Evolutionary conservation across 2,888 invertebrate genomes (phyloP), one percentile per base, ranked within the genome.

Genomic region (Drosophila suboccidentalis): DNA sequence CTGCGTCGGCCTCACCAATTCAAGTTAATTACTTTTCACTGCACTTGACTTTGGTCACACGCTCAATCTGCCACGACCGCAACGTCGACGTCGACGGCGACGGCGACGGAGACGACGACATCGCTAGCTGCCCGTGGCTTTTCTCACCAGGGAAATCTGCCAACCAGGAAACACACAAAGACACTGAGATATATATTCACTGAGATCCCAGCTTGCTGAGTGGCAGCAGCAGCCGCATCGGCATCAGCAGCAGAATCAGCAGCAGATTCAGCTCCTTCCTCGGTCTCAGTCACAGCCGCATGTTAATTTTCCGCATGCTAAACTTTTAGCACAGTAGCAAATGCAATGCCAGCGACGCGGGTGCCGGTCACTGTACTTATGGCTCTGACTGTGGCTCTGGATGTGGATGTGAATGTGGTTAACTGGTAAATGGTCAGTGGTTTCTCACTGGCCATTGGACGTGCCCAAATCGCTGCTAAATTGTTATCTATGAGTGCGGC

Each of bases 261-360:
- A 38, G 3, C 54, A 34, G 41, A 26, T 29, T 44, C 59, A 50
- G 19, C 59, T 38, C 32, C 61, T 29, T 44, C 44, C 34, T 22
- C 53, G 11, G 11, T 43, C 17, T 3, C 34, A 47, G 46, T 67
- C 62, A 62, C 74, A 78, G 89, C 80, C 79, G 82, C 87, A 87
- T 87, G 87, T 87, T 87, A 90, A 87, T 87, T 90, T 87, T 87
- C 87, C 87, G 90, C 87, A 89, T 90, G 87, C 86, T 86, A 85
- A 86, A 85, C 82, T 87, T 86, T 86, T 89, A 89, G 89, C 88
- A 86, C 86, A 89, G 86, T 89, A 86, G 86, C 86, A 67, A 59
- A 53, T 70, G 74, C 78, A 63, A 77, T 68, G 68, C 44, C 73
- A 78, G 74, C 80, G 63, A 80, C 81, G 80, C 80, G 80, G 80